phyloP scores from a whole-genome alignment of 2,888 invertebrate genomes.

The Cosmia trapezina region DNA sequence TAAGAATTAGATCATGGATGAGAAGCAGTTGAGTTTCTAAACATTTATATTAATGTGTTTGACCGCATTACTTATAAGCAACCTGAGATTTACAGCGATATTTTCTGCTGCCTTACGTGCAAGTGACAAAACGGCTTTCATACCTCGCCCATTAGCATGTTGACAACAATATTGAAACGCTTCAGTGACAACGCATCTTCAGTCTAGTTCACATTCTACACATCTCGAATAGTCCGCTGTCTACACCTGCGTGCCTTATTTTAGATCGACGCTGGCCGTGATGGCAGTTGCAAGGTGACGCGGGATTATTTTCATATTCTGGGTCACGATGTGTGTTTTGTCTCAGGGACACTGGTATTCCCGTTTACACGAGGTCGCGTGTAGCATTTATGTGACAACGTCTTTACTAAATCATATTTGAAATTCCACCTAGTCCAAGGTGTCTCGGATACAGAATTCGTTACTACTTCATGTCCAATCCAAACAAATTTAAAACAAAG shows the following conservation, averaged over 20 bases:
- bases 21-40: conserved; percentile 14
- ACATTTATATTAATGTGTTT: conserved; percentile 1
- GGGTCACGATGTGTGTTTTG: conserved; percentile 84
- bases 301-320: conserved; percentile 89
- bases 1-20: conserved; percentile 36
- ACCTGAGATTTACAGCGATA: conserved; percentile 10
- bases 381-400: conserved; percentile 71
- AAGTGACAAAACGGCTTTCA: conserved; percentile 65
- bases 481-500: conserved; percentile 9
- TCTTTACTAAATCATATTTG: conserved; percentile 60
- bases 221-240: conserved; percentile 75
- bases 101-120: conserved; percentile 18
- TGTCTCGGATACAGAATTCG: conserved; percentile 26
- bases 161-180: conserved; percentile 70
- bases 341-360: conserved; percentile 85
- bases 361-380: conserved; percentile 72
- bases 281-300: conserved; percentile 84
- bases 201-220: conserved; percentile 73
- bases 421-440: conserved; percentile 53
- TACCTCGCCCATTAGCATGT: conserved; percentile 68
- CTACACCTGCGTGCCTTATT: conserved; percentile 88
- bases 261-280: conserved; percentile 84
- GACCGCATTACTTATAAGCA: conserved; percentile 8
- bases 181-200: conserved; percentile 59
- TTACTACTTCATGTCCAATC: conserved; percentile 10